phyloP scores from a whole-genome alignment of 53 echinoderm and acorn worm species.

The Patiria pectinifera region DNA sequence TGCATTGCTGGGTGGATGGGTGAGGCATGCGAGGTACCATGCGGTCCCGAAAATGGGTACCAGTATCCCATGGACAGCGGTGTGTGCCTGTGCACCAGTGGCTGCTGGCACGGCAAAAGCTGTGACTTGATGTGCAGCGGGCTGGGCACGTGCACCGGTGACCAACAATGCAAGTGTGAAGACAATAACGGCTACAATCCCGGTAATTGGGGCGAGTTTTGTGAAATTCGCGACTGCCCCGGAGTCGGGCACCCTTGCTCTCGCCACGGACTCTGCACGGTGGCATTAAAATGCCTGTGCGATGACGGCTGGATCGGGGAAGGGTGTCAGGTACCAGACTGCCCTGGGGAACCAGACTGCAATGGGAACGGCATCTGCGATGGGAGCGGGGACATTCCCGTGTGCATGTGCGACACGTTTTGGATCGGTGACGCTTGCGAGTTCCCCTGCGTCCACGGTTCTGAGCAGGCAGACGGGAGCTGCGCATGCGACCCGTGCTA shows the following conservation, averaged over 20 bases:
- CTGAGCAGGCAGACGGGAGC: constrained; percentile 51
- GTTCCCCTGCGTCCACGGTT: constrained; percentile 79
- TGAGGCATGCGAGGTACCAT: constrained; percentile 81
- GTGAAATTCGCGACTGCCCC: constrained; percentile 73
- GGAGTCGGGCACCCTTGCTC: constrained; percentile 83
- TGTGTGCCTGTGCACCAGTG: constrained; percentile 78
- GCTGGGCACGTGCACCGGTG: constrained; percentile 63
- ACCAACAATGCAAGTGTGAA: constrained; percentile 69
- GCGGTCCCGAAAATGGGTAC: constrained; percentile 84
- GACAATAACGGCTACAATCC: constrained; percentile 50
- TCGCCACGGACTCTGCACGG: constrained; percentile 78
- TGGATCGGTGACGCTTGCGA: constrained; percentile 81
- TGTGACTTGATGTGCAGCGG: constrained; percentile 79
- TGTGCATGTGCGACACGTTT: constrained; percentile 71
- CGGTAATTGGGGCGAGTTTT: constrained; percentile 83
- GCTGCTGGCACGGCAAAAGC: constrained; percentile 87
- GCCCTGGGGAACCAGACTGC: constrained; percentile 86
- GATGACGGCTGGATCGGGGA: constrained; percentile 77
- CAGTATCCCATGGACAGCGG: constrained; percentile 90
- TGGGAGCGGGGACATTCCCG: constrained; percentile 69
- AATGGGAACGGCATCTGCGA: constrained; percentile 79
- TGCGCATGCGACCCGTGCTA: constrained; percentile 82
- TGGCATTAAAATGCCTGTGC: constrained; percentile 69
- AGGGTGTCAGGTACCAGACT: constrained; percentile 81
- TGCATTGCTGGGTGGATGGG: constrained; percentile 92